These are phyloP conservation scores for Acrocyrtus sp. DNA, from an alignment of 2,888 invertebrate genomes.

Conservation along the genomic window DNA sequence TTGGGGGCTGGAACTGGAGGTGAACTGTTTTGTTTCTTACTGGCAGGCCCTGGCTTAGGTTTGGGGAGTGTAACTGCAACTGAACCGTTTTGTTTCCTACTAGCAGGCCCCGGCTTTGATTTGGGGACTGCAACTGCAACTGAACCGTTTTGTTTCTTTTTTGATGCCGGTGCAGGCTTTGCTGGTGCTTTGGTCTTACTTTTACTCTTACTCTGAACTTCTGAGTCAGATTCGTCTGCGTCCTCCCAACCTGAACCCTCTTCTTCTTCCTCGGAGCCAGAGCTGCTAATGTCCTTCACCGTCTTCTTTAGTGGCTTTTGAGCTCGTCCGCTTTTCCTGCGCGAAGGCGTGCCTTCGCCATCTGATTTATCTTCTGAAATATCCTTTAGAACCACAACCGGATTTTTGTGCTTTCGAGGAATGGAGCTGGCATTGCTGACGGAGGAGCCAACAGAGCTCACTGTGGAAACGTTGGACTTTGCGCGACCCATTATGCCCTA, in stretches of 20 bases:
- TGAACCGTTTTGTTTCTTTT: background rate
- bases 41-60: background rate
- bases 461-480: background rate
- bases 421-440: background rate
- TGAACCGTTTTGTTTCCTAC: background rate
- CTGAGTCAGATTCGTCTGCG: constrained; percentile 5
- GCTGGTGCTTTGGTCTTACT: background rate
- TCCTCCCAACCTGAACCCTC: background rate
- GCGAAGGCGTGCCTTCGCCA: background rate
- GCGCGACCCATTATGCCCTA: too few relatives aligned
- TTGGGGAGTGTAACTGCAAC: background rate
- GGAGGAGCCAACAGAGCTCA: background rate
- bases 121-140: constrained; percentile 1
- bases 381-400: background rate
- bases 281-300: background rate
- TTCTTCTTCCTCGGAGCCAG: constrained; percentile 5
- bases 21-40: background rate
- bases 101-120: background rate
- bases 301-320: constrained; percentile 20
- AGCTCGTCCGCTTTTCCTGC: constrained; percentile 12
- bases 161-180: background rate
- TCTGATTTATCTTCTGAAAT: background rate
- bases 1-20: background rate
- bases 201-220: background rate
- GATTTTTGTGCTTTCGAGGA: background rate